Evolutionary conservation across 2,113 vertebrate genomes (phyloP), one percentile per base, ranked within the genome.

Genomic region (Chauna torquata): DNA sequence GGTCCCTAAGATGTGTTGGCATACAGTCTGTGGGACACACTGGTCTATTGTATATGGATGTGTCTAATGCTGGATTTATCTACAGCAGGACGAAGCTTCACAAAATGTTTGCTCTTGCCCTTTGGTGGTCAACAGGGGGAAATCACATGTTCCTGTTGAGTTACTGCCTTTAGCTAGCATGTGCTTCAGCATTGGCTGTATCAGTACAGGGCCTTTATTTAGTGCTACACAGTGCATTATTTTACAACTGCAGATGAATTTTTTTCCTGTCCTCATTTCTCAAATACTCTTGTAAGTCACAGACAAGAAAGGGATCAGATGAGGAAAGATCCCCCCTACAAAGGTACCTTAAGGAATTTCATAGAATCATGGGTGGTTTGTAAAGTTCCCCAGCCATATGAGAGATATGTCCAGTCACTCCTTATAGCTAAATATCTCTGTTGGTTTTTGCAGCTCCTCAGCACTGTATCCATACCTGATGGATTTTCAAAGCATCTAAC

Each of bases 311-410:
- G 87, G 27, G 17, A 11, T 61, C 59, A 58, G 47, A 52, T 68
- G n/a, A 88, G n/a, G 64, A 82, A 68, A 77, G 28, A 42, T 59
- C 2, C 8, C 6, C 22, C 22, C 44, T 12, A 4, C 34, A 69
- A 40, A 57, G 1, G 23, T 71, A 45, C 20, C 14, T 52, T 23
- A 9, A 55, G 54, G 25, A 75, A 58, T 85, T 79, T 71, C 47
- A 55, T n/a, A n/a, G n/a, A n/a, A n/a, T n/a, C n/a, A n/a, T n/a
- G 32, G 16, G 16, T 68, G 32, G 3, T 87, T 71, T 7, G 2
- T 36, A 3, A 92, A 66, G 12, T 22, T 85, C 6, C 38, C 16
- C 74, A 78, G 28, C 25, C n/a, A 5, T 20, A 17, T 0, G 0
- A 71, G 50, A 87, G 32, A 36, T 44, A 50, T 59, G 87, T 42